phyloP scores from a whole-genome alignment of 2,888 invertebrate species.

The Trichopoda pennipes region DNA sequence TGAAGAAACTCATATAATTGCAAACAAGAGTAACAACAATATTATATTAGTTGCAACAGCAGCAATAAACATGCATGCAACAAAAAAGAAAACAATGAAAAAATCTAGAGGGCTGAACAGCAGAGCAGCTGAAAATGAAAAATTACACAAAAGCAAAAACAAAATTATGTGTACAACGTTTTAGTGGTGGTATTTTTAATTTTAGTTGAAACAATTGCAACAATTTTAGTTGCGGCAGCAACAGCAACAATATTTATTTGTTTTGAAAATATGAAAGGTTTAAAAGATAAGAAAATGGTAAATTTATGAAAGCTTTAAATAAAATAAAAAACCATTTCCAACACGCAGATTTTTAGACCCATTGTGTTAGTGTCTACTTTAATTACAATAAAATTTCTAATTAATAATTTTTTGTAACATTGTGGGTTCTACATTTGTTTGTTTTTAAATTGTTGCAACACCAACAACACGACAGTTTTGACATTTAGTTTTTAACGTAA shows the following conservation, averaged over 20 bases:
- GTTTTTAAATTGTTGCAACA: too few species aligned
- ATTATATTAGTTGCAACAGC: slow-evolving; percentile 43
- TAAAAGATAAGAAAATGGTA: background rate
- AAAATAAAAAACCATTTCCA: background rate
- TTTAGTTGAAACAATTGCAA: slow-evolving; percentile 39
- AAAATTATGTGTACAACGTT: slow-evolving; percentile 27
- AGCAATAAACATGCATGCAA: slow-evolving; percentile 48
- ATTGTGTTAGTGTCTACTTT: too few species aligned
- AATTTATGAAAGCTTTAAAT: background rate
- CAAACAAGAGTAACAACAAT: slow-evolving; percentile 21
- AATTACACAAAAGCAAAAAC: background rate
- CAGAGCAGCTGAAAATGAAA: background rate
- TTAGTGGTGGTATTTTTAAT: slow-evolving; percentile 54
- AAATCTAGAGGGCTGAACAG: slow-evolving; percentile 2
- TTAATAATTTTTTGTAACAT: too few species aligned
- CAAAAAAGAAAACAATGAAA: slow-evolving; percentile 15
- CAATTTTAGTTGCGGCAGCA: background rate
- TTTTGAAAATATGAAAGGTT: background rate
- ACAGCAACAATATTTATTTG: slow-evolving; percentile 30
- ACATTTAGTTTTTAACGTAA: too few species aligned
- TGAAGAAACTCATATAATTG: slow-evolving; percentile 23
- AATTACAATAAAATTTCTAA: too few species aligned
- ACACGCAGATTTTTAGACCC: too few species aligned
- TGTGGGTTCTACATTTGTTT: too few species aligned
- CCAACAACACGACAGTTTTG: too few species aligned